Percentiles rank a stretch among this genome's conserved stretches.
phyloP scores from a whole-genome alignment of 1,140 invertebrate species.

The Drosophila orosa region DNA sequence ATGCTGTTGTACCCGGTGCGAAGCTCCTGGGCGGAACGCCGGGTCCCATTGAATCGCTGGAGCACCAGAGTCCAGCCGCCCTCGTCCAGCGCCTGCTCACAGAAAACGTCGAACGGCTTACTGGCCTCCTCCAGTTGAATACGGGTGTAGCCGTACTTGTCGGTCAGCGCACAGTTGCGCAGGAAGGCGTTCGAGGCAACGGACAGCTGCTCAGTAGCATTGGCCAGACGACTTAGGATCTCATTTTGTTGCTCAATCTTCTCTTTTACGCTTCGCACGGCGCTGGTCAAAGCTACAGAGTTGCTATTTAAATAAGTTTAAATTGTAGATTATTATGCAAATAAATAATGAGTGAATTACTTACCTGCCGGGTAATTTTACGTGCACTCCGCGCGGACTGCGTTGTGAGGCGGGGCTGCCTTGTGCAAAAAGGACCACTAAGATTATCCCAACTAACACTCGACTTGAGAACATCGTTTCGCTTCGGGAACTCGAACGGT shows the following conservation, averaged over 20 bases:
- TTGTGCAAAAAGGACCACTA: neutral
- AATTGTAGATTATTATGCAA: neutral
- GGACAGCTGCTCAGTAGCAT: conserved; percentile 27
- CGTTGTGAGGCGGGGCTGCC: neutral
- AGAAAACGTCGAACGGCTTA: conserved; percentile 38
- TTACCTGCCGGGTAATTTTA: conserved; percentile 25
- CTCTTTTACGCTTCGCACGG: conserved; percentile 18
- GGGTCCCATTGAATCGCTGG: conserved; percentile 37
- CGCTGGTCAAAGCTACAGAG: conserved; percentile 7
- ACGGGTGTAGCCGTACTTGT: conserved; percentile 36
- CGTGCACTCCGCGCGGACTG: conserved; percentile 13
- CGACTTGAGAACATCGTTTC: conserved; percentile 2
- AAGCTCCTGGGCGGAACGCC: conserved; percentile 25
- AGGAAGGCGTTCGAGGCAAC: neutral
- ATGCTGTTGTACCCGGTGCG: conserved; percentile 37
- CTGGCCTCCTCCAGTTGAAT: conserved; percentile 36
- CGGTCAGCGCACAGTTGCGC: conserved; percentile 28
- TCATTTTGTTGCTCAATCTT: conserved; percentile 38
- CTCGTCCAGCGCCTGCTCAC: conserved; percentile 32
- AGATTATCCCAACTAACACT: conserved; percentile 4
- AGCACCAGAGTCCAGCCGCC: conserved; percentile 41
- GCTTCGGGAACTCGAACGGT: neutral
- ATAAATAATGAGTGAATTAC: neutral
- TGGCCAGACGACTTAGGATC: conserved; percentile 14
- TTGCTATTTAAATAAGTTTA: neutral